phyloP scores from a whole-genome alignment of 2,113 vertebrate species.

The Vidua macroura region DNA sequence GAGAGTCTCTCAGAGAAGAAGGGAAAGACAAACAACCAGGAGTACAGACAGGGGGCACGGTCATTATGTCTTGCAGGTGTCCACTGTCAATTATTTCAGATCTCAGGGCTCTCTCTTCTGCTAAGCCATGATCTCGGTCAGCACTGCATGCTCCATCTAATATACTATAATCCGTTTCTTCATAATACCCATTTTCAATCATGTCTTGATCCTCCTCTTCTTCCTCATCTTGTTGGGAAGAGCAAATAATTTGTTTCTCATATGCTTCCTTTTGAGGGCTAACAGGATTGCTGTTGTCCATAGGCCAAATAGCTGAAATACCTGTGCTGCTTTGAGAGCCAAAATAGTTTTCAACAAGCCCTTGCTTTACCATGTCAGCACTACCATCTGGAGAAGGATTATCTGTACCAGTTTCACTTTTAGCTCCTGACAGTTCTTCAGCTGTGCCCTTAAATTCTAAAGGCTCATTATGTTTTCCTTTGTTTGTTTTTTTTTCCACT shows the following conservation, averaged over 20 bases:
- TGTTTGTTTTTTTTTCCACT: slow-evolving; percentile 24
- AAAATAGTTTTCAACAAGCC: slow-evolving; percentile 97
- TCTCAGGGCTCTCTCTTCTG: slow-evolving; percentile 53
- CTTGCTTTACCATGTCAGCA: slow-evolving; percentile 90
- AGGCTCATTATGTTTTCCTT: slow-evolving; percentile 18
- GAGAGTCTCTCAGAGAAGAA: slow-evolving; percentile 76
- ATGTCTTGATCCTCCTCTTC: slow-evolving; percentile 87
- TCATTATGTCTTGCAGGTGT: slow-evolving; percentile 52
- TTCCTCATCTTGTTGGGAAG: slow-evolving; percentile 73
- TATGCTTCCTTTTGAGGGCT: slow-evolving; percentile 64
- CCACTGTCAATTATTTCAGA: slow-evolving; percentile 65
- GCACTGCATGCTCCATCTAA: slow-evolving; percentile 75
- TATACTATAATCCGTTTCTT: slow-evolving; percentile 82
- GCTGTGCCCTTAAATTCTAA: slow-evolving; percentile 27
- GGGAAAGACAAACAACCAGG: slow-evolving; percentile 78
- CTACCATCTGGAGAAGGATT: slow-evolving; percentile 80
- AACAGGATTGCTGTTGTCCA: slow-evolving; percentile 71
- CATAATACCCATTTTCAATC: slow-evolving; percentile 96
- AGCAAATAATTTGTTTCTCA: slow-evolving; percentile 66
- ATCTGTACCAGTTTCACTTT: slow-evolving; percentile 66
- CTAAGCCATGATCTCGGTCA: slow-evolving; percentile 53
- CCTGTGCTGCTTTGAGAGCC: slow-evolving; percentile 85
- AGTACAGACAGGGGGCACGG: slow-evolving; percentile 71
- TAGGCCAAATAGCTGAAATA: slow-evolving; percentile 82
- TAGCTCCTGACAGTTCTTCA: slow-evolving; percentile 37